phyloP scores from a whole-genome alignment of 2,888 invertebrate genomes.

The Halictus ligatus region DNA sequence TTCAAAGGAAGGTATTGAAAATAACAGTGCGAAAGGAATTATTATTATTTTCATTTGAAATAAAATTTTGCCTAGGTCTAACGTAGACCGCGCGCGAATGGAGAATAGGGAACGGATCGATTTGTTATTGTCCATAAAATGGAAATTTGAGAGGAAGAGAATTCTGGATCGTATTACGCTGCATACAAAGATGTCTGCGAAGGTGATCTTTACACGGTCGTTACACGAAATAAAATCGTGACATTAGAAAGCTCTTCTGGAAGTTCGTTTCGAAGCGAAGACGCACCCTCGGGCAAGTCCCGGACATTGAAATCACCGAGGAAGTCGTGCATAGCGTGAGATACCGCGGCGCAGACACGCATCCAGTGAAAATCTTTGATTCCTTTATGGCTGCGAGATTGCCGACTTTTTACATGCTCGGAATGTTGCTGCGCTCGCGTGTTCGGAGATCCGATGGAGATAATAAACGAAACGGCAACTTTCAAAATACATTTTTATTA shows the following conservation, averaged over 20 bases:
- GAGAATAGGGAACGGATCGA: too few relatives aligned
- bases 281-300: neutral
- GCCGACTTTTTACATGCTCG: neutral
- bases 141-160: neutral
- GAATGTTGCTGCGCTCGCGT: neutral
- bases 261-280: neutral
- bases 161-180: neutral
- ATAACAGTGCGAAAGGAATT: too few relatives aligned
- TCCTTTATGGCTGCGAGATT: neutral
- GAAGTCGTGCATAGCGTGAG: slow-evolving; percentile 22
- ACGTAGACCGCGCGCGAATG: too few relatives aligned
- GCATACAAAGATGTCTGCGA: neutral
- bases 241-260: slow-evolving; percentile 1
- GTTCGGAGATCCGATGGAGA: neutral
- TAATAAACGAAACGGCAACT: neutral
- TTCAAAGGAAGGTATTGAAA: too few relatives aligned
- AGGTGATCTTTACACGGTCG: neutral
- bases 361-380: slow-evolving; percentile 1
- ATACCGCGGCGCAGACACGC: neutral
- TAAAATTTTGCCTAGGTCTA: too few relatives aligned
- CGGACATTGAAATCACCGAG: slow-evolving; percentile 16
- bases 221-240: neutral
- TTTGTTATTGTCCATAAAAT: neutral
- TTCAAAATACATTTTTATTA: slow-evolving; percentile 16
- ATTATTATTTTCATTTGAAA: too few relatives aligned